A percentile compares a stretch with the other conserved stretches of the same genome.
Evolutionary conservation across 2,888 invertebrate species (phyloP).

Genomic region (Hecatera dysodea): DNA sequence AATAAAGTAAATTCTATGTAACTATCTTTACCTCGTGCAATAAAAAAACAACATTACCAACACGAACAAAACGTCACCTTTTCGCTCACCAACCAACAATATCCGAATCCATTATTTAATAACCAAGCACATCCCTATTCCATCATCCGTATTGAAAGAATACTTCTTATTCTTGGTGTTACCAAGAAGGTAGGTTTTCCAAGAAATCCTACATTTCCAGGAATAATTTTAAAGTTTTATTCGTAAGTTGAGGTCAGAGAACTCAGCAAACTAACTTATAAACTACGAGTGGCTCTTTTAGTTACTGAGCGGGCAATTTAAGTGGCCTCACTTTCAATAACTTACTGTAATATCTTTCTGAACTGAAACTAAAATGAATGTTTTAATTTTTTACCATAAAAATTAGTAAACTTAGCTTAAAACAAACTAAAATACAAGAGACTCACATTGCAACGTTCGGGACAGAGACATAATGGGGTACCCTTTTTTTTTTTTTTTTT

Average conservation of each 20-base stretch:
- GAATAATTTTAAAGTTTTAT: slow-evolving; percentile 12
- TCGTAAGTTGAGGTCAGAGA: slow-evolving; percentile 20
- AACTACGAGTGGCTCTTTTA: slow-evolving; percentile 8
- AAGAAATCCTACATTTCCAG: slow-evolving; percentile 14
- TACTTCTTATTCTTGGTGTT: slow-evolving; percentile 14
- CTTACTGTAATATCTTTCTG: background rate
- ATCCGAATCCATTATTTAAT: slow-evolving; percentile 14
- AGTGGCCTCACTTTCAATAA: slow-evolving; percentile 10
- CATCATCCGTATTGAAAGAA: slow-evolving; percentile 4
- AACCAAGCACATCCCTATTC: slow-evolving; percentile 23
- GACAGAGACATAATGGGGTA: too few relatives aligned
- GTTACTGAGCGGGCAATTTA: slow-evolving; percentile 19
- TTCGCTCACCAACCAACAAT: background rate
- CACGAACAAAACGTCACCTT: too few relatives aligned
- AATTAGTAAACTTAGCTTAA: too few relatives aligned
- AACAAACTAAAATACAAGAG: too few relatives aligned
- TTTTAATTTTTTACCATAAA: background rate
- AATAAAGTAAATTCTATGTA: too few relatives aligned
- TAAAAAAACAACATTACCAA: too few relatives aligned
- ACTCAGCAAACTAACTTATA: slow-evolving; percentile 29
- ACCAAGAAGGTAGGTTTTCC: slow-evolving; percentile 18
- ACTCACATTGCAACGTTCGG: too few relatives aligned
- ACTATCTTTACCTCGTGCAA: too few relatives aligned
- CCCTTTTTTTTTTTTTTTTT: too few relatives aligned
- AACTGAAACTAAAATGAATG: background rate